Evolutionary conservation across 2,888 invertebrate species (phyloP), one percentile per base, ranked within the genome.

Genomic region (Hirtodrosophila trivittata): DNA sequence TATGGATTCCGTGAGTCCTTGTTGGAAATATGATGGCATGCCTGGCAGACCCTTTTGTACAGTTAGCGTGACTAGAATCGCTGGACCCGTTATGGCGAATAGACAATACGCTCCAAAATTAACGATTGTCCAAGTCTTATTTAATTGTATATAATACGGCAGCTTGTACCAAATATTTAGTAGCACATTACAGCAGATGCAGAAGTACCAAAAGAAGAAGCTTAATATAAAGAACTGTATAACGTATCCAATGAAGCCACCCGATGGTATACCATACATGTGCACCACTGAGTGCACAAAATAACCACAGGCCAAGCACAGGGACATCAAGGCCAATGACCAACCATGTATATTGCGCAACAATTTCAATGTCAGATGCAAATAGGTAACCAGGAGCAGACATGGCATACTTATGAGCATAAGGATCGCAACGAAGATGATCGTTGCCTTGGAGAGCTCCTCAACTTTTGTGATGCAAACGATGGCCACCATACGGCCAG

Each of bases 11-110:
- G 89, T 90, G 13, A 89, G 77, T 3, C 89, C 91, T 59, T 90
- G 90, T 41, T 87, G 83, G 54, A 91, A 91, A 56, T 91, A 91
- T 1, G 90, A 90, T 1, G 91, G 90, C 89, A 90, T 90, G 38
- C 91, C 91, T 0, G 86, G 88, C 1, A 91, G 56, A 1, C 89
- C 89, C 45, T 90, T 90, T 57, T 87, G 80, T 6, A 86, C 73
- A 0, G 91, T 90, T 10, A 89, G 43, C 6, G 87, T 57, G 2
- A 91, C 91, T 12, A 91, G 58, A 21, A 87, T 66, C 7, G 89
- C 64, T 2, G 91, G 87, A 18, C 88, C 71, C n/a, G 70, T 67
- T 14, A 88, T 77, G 0, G 90, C 75, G 9, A 89, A 50, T 0
- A 76, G 10, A 21, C 72, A 76, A 46, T 90, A 90, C 1, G 63